Conservation (phyloP, 64 coral and sea anemone genomes). For the Actinia tenebrosa region DNA sequence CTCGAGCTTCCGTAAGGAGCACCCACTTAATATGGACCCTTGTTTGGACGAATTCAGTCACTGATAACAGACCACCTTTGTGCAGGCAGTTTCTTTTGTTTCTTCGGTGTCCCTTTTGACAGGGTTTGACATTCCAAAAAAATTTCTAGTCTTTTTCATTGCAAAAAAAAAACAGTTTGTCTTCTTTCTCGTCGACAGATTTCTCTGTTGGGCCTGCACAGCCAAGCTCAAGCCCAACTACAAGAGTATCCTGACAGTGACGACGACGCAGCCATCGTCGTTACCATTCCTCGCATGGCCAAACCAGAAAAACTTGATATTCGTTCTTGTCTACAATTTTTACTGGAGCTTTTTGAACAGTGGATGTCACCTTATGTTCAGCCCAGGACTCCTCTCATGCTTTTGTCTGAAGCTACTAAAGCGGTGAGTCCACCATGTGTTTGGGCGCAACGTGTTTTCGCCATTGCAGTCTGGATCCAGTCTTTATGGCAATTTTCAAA, state of each 20-base stretch:
- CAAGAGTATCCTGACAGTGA: constrained; percentile 70
- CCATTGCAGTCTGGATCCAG: too few relatives aligned
- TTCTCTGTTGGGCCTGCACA: constrained; percentile 62
- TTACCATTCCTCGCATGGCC: constrained; percentile 67
- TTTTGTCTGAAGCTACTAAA: constrained; percentile 88
- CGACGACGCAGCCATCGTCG: constrained; percentile 64
- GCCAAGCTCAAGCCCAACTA: constrained; percentile 66
- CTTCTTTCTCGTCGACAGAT: constrained; percentile 29
- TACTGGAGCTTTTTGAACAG: constrained; percentile 94
- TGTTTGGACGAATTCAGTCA: too few relatives aligned
- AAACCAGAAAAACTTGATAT: constrained; percentile 89
- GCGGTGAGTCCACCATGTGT: constrained; percentile 49
- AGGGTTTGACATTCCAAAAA: too few relatives aligned
- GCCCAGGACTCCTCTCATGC: constrained; percentile 87
- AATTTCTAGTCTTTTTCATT: too few relatives aligned
- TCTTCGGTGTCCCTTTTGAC: too few relatives aligned
- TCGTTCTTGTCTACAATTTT: constrained; percentile 90
- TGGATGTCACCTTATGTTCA: constrained; percentile 99
- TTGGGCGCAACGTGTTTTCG: too few relatives aligned
- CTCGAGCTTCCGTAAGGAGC: too few relatives aligned
- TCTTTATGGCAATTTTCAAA: too few relatives aligned
- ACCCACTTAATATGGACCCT: too few relatives aligned
- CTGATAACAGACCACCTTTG: too few relatives aligned
- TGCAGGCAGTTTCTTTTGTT: too few relatives aligned
- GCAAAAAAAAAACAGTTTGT: neutral